Base-by-base conservation (phyloP, 2,888 invertebrate genomes). In the Synergus japonicus region DNA sequence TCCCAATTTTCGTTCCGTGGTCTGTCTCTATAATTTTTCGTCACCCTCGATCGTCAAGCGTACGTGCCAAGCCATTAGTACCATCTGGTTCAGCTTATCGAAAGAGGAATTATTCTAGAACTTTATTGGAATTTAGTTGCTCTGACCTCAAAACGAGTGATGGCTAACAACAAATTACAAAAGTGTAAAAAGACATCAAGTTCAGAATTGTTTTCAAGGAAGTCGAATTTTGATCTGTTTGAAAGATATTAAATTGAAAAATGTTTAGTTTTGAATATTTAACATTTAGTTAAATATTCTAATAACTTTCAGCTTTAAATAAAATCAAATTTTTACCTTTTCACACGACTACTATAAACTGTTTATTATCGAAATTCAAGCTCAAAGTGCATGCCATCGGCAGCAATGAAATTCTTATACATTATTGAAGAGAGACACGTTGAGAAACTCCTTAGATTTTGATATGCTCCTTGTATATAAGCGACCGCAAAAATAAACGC, bases 1-100 rank as follows among this genome's bases (percentile, higher is more conserved):
- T 69, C 49, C 69, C 69, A 69, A 69, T 69, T 69, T 69, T 69
- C 69, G 15, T 69, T 29, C 46, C 67, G 22, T 67, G 44, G 69
- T 69, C 13, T 46, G n/a, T 43, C 66, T 29, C 69, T 69, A 69
- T 69, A 46, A 69, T 69, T 69, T 22, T 46, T 69, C 49, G 22
- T 46, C 29, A 13, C 69, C 69, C 69, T 69, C 69, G 29, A 69
- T 69, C 46, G 29, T 69, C 69, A 69, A 49, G 46, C 69, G 69
- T 46, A 29, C 29, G 49, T 69, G 49, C 69, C 44, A 69, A 69
- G 46, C 69, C 69, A 69, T 69, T 69, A 69, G 15, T 46, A 69
- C 15, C 69, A 69, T 69, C 69, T 69, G 69, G 69, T 46, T 15
- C 69, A 22, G 44, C 46, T 69, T 66, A 49, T 69, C 69, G 69